Base-by-base conservation (phyloP, 2,888 invertebrate species). In the Diplazon laetatorius region DNA sequence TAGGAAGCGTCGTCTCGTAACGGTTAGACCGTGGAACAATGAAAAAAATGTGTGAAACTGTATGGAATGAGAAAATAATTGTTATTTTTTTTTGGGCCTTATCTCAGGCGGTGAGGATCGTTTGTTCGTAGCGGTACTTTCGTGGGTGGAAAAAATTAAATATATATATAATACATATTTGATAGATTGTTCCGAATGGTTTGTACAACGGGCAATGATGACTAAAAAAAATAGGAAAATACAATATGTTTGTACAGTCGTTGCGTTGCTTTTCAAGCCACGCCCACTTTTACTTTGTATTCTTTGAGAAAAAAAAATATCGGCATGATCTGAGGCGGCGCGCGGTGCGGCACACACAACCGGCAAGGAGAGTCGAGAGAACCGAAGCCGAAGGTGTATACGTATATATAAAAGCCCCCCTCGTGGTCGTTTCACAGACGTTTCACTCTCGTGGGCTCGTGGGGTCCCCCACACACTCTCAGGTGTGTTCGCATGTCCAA, bases 261-360 rank as follows among this genome's bases (percentile, higher is more conserved):
- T 74, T 68, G 62, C 46, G 62, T 77, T 74, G 57, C 39, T 55
- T 66, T 80, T 80, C 80, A 76, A 80, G 82, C 86, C 87, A 87
- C 88, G 85, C 88, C 88, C 76, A 87, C 88, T 87, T 88, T 88
- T 88, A 87, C 88, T 82, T 81, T 69, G 83, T 83, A 86, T 86
- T 87, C 85, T 86, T 87, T 87, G 78, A 82, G n/a, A n/a, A n/a
- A n/a, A n/a, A n/a, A n/a, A n/a, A 86, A 84, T 86, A 86, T 84
- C 79, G 76, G 74, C 82, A 70, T 82, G 85, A 87, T 87, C 86
- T 86, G 70, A 82, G 79, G 79, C 50, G 14, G 25, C 12, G 20
- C 39, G 44, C 39, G 44, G 68, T 55, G 14, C 16, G 18, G 46
- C n/a, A n/a, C n/a, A n/a, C n/a, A n/a, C n/a, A n/a, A n/a, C n/a